Base-by-base conservation (phyloP, 2,888 invertebrate genomes). In the Cloeon dipterum region DNA sequence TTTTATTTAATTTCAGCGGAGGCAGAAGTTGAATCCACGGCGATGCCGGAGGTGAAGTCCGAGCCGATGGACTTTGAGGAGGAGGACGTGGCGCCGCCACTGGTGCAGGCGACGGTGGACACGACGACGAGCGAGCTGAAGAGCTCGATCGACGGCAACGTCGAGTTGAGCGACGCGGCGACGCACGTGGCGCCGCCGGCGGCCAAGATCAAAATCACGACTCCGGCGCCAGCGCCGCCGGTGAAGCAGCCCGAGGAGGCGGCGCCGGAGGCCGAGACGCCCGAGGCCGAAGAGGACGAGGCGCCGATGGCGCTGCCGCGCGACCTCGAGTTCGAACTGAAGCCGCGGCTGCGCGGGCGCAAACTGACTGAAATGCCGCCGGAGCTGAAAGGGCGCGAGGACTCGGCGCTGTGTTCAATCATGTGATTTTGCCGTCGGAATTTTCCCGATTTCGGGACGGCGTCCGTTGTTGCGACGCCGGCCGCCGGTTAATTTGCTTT, bases 381-480 rank as follows among this genome's bases (percentile, higher is more conserved):
- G 1, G 66, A 77, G 32, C 61, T 64, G 40, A 74, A 68, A 52
- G 86, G 85, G 20, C 66, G 63, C 42, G 86, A 88, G 52, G 63
- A 82, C 16, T 85, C 86, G 1, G 86, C 81, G 20, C 61, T 88
- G 46, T 88, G 88, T 61, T 74, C 77, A 36, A 78, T 88, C 47
- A 82, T 82, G 82, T 82, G 63, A 66, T n/a, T n/a, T n/a, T n/a
- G n/a, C n/a, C n/a, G n/a, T n/a, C n/a, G n/a, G n/a, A n/a, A n/a
- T n/a, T n/a, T n/a, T n/a, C n/a, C n/a, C n/a, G n/a, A n/a, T n/a
- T n/a, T n/a, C n/a, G n/a, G n/a, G n/a, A n/a, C n/a, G n/a, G n/a
- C n/a, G n/a, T n/a, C n/a, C n/a, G n/a, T n/a, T n/a, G n/a, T n/a
- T n/a, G n/a, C n/a, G n/a, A n/a, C n/a, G n/a, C n/a, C n/a, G n/a